phyloP scores from a whole-genome alignment of 2,797 vertebrate genomes.

The Astyanax mexicanus region DNA sequence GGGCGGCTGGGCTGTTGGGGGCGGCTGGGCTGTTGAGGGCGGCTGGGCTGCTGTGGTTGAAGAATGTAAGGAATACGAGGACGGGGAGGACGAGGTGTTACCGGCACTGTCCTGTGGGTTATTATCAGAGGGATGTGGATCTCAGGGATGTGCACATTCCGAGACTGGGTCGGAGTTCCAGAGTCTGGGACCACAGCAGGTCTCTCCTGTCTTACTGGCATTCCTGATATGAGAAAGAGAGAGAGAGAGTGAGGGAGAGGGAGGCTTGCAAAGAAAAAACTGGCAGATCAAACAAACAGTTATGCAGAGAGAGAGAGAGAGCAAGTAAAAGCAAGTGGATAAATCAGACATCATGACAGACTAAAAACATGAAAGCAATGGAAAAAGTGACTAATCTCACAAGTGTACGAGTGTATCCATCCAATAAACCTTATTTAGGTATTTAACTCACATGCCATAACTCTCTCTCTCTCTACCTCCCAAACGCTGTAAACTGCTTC shows the following conservation, averaged over 20 bases:
- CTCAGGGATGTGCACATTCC: conserved; percentile 63
- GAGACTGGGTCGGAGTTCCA: conserved; percentile 52
- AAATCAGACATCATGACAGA: conserved; percentile 28
- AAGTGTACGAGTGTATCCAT: not conserved
- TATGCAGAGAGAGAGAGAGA: not conserved
- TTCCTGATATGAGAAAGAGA: conserved; percentile 51
- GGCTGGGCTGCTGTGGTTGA: conserved; percentile 53
- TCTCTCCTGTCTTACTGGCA: conserved; percentile 64
- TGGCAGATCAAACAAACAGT: conserved; percentile 5
- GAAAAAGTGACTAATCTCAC: conserved; percentile 2
- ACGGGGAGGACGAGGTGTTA: not conserved
- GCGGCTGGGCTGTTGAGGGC: conserved; percentile 69
- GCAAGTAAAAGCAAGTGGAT: conserved; percentile 27
- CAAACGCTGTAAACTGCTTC: not conserved
- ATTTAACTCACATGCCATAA: not conserved
- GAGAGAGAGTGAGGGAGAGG: not conserved
- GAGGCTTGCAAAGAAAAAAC: conserved; percentile 2
- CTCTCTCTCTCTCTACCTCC: not conserved
- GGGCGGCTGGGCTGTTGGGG: conserved; percentile 10
- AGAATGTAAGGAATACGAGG: conserved; percentile 49
- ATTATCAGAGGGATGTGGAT: conserved; percentile 77
- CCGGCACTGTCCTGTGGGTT: conserved; percentile 55
- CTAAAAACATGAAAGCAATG: conserved; percentile 12
- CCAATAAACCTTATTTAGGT: not conserved
- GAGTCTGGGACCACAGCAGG: conserved; percentile 63